Percentiles rank a stretch among this genome's conserved stretches.
Evolutionary conservation across 2,113 vertebrate species (phyloP).

Genomic region (Spheniscus mendiculus): DNA sequence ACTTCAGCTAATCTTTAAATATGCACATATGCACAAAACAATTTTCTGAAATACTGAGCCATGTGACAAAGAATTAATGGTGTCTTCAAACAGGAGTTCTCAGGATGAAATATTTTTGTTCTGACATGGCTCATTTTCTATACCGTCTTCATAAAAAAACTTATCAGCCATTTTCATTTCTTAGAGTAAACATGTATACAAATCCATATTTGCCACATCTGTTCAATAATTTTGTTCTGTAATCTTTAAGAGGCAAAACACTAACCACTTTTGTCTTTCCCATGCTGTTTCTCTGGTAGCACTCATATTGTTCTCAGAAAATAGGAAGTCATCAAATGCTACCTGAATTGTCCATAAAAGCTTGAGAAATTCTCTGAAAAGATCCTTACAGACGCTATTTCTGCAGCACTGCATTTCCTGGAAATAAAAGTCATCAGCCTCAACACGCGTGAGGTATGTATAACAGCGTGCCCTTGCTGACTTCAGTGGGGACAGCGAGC

Average conservation of each 20-base stretch:
- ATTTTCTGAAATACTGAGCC: not conserved
- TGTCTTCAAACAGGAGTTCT: not conserved
- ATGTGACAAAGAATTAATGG: not conserved
- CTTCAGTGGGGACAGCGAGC: not conserved
- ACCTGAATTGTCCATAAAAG: not conserved
- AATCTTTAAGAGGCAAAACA: not conserved
- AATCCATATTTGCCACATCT: not conserved
- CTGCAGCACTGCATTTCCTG: not conserved
- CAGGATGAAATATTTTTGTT: not conserved
- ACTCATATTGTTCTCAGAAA: not conserved
- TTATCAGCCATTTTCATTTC: not conserved
- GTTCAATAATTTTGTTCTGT: not conserved
- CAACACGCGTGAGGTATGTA: not conserved
- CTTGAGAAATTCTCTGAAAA: not conserved
- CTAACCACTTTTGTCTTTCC: not conserved
- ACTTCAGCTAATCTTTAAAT: not conserved
- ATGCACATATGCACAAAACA: not conserved
- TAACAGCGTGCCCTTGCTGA: fast-evolving
- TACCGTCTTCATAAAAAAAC: not conserved
- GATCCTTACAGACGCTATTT: not conserved
- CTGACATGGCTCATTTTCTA: not conserved
- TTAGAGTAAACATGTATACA: not conserved
- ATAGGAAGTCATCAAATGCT: not conserved
- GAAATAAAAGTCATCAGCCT: not conserved
- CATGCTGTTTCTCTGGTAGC: not conserved